phyloP scores from a whole-genome alignment of 2,113 vertebrate species.

The Chionomys nivalis region DNA sequence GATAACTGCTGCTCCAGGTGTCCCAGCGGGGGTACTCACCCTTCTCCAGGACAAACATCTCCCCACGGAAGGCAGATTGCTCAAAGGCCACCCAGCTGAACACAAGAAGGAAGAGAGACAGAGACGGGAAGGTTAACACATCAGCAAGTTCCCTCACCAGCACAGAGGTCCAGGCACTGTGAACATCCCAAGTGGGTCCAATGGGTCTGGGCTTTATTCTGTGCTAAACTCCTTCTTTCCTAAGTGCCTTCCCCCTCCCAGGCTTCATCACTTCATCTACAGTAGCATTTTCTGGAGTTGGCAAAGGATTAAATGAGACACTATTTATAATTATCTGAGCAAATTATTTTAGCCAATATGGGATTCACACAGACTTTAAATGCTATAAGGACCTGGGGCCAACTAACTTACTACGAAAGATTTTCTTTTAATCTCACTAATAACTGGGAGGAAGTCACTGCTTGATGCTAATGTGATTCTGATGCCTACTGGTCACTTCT shows the following conservation, averaged over 20 bases:
- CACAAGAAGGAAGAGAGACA: accelerated
- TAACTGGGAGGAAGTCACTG: background rate
- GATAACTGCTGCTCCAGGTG: conserved; percentile 97
- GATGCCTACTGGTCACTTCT: background rate
- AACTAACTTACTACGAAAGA: background rate
- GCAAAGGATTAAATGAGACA: background rate
- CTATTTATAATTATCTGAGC: background rate
- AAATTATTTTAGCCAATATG: background rate
- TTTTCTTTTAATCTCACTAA: background rate
- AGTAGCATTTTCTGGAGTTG: background rate
- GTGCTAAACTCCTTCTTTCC: background rate
- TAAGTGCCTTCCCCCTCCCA: background rate
- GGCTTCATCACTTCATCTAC: background rate
- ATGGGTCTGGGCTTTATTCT: background rate
- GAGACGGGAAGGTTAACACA: background rate
- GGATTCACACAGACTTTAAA: background rate
- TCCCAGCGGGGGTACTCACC: conserved; percentile 98
- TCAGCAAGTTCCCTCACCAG: background rate
- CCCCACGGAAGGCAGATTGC: conserved; percentile 95
- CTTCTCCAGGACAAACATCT: conserved; percentile 98
- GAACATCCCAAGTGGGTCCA: background rate
- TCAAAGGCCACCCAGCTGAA: conserved; percentile 95
- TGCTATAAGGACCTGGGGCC: background rate
- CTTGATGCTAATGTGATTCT: background rate
- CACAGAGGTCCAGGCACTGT: background rate